Percentiles rank a stretch among this genome's conserved stretches.
phyloP scores from a whole-genome alignment of 2,888 invertebrate species.

The Liodrosophila aerea region DNA sequence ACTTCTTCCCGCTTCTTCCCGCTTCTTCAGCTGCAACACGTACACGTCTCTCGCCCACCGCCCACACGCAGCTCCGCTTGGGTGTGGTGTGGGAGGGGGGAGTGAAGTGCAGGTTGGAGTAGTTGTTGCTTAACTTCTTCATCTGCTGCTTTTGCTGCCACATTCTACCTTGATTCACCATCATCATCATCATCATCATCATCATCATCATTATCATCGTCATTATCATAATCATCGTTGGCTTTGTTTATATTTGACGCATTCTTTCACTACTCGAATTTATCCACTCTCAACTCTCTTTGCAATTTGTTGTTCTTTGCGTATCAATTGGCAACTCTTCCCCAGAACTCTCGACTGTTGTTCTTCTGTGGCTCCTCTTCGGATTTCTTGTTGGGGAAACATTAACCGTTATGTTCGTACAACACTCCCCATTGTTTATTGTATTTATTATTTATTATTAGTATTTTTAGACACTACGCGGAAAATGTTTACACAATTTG shows the following conservation, averaged over 20 bases:
- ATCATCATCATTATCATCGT: conserved; percentile 17
- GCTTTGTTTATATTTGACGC: conserved; percentile 47
- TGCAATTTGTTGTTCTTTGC: neutral
- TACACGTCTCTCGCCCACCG: conserved; percentile 58
- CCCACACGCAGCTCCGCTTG: conserved; percentile 64
- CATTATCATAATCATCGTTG: conserved; percentile 40
- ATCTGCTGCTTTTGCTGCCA: conserved; percentile 8
- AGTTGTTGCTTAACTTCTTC: conserved; percentile 31
- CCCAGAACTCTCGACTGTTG: too few species aligned
- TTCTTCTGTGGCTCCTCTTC: too few species aligned
- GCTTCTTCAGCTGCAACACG: conserved; percentile 1
- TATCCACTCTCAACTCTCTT: neutral
- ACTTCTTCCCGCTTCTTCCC: neutral
- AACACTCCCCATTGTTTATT: too few species aligned
- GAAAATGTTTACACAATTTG: conserved; percentile 53
- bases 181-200: conserved; percentile 11
- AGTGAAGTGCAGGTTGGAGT: neutral
- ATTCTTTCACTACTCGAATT: conserved; percentile 21
- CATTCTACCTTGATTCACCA: conserved; percentile 32
- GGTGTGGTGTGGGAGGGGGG: neutral
- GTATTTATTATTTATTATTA: conserved; percentile 17
- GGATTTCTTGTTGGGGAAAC: too few species aligned
- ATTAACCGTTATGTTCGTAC: too few species aligned
- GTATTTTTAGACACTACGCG: too few species aligned
- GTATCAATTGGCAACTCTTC: neutral